Percentiles rank a stretch among this genome's conserved stretches.
Evolutionary conservation across 2,888 invertebrate genomes (phyloP).

Genomic region (Entomobrya multifasciata): DNA sequence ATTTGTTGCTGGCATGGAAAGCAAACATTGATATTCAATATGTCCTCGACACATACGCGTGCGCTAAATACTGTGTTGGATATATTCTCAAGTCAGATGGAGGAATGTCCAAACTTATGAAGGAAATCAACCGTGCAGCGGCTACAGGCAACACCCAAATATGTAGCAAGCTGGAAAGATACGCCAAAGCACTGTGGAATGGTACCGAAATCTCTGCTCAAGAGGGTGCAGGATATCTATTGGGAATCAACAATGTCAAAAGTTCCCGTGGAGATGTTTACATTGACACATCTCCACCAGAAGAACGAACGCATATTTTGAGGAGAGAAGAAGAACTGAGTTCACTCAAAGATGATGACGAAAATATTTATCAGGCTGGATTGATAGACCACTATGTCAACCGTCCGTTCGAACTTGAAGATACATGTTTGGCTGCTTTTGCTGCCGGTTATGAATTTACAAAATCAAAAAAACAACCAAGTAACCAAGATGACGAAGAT

Average conservation of each 20-base stretch:
- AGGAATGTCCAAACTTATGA: conserved; percentile 77
- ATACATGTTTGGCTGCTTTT: conserved; percentile 80
- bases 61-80: conserved; percentile 80
- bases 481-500: neutral
- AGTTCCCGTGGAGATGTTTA: conserved; percentile 62
- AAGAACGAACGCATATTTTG: conserved; percentile 58
- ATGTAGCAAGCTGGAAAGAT: too few species aligned
- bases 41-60: conserved; percentile 80
- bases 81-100: conserved; percentile 77
- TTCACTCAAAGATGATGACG: conserved; percentile 45
- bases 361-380: conserved; percentile 68
- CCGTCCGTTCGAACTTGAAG: conserved; percentile 78
- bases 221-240: conserved; percentile 78
- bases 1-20: conserved; percentile 78
- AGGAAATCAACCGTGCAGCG: conserved; percentile 75
- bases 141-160: too few species aligned
- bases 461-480: neutral
- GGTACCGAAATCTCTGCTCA: conserved; percentile 78
- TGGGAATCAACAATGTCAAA: too few species aligned
- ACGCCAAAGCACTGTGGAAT: neutral
- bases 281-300: conserved; percentile 49
- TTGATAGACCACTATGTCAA: conserved; percentile 79
- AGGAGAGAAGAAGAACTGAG: conserved; percentile 61
- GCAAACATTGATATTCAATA: conserved; percentile 81
- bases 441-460: too few species aligned